Percentiles rank a stretch among this genome's conserved stretches.
Evolutionary conservation across 2,888 invertebrate species (phyloP).

Genomic region (Gari tellinella): DNA sequence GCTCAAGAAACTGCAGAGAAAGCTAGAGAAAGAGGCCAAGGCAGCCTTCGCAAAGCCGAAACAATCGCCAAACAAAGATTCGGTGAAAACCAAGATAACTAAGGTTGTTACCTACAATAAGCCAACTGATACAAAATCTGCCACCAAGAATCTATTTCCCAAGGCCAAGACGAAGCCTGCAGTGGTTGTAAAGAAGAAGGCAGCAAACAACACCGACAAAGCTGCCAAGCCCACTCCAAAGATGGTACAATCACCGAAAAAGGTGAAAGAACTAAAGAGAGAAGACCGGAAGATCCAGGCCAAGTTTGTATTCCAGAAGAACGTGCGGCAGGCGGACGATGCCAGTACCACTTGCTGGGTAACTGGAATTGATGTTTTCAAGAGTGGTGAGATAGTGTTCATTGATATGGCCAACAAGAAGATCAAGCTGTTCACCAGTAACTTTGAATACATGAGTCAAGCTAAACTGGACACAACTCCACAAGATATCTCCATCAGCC

Average conservation of each 20-base stretch:
- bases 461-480: conserved; percentile 52
- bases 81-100: conserved; percentile 50
- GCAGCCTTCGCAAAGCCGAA: conserved; percentile 38
- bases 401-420: conserved; percentile 56
- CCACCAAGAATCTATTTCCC: conserved; percentile 13
- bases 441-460: conserved; percentile 43
- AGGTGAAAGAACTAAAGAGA: conserved; percentile 43
- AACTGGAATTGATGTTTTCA: conserved; percentile 56
- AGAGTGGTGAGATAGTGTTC: conserved; percentile 50
- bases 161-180: conserved; percentile 18
- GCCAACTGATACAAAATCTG: conserved; percentile 26
- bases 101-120: conserved; percentile 53
- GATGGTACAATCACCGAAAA: conserved; percentile 29
- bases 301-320: conserved; percentile 33
- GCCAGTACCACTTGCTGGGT: conserved; percentile 46
- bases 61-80: conserved; percentile 27
- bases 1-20: conserved; percentile 51
- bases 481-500: conserved; percentile 55
- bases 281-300: conserved; percentile 48
- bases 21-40: conserved; percentile 52
- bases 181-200: conserved; percentile 17
- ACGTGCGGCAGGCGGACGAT: conserved; percentile 39
- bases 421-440: conserved; percentile 51
- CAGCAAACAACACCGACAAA: conserved; percentile 23
- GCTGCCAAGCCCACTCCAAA: conserved; percentile 18